Evolutionary conservation across 2,797 vertebrate species (phyloP).

Genomic region (Cuniculus paca): DNA sequence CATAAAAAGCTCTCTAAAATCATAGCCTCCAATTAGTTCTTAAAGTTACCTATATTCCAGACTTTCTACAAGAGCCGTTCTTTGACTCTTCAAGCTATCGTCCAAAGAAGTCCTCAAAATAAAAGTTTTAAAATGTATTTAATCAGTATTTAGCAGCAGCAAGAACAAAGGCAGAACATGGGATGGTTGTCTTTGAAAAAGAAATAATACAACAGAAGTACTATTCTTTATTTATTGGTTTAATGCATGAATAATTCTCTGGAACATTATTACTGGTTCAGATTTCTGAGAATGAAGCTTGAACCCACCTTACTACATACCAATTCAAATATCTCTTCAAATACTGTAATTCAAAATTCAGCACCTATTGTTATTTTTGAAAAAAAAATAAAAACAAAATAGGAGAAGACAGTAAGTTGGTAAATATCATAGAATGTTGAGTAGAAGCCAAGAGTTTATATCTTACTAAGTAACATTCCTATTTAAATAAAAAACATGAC

Average conservation of each 20-base stretch:
- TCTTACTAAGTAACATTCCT: not conserved
- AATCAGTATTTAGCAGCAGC: not conserved
- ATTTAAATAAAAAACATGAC: not conserved
- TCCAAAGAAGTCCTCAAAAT: not conserved
- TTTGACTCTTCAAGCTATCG: not conserved
- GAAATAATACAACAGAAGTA: not conserved
- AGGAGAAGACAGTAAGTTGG: not conserved
- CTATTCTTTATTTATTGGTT: not conserved
- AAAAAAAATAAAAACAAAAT: conserved; percentile 5
- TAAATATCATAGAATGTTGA: not conserved
- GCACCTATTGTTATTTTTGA: not conserved
- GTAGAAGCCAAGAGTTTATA: not conserved
- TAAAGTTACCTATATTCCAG: conserved; percentile 16
- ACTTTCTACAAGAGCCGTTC: not conserved
- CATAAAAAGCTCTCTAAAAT: not conserved
- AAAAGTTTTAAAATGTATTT: not conserved
- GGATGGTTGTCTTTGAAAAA: not conserved
- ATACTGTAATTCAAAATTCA: not conserved
- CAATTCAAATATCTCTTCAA: not conserved
- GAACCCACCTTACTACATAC: not conserved
- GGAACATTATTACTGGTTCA: not conserved
- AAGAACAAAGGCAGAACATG: not conserved
- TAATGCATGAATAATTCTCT: not conserved
- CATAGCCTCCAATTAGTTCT: conserved; percentile 30
- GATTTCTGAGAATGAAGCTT: not conserved